Conservation (phyloP, 2,888 invertebrate species). For the Epistrophe grossulariae region DNA sequence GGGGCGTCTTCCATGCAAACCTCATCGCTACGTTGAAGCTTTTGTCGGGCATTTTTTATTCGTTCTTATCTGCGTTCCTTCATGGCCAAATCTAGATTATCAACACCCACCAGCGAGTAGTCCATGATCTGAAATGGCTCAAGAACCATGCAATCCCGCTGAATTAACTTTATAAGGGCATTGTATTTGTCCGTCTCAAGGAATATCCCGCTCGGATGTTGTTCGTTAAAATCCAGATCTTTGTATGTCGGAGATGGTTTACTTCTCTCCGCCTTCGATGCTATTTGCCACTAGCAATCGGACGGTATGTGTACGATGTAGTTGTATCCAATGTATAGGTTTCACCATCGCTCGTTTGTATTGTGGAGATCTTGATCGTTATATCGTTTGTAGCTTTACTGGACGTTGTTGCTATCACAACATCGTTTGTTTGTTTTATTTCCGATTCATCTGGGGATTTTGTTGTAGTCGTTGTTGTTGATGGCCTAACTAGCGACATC, state of each 20-base stretch:
- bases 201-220: slow-evolving; percentile 96
- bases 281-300: slow-evolving; percentile 84
- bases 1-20: slow-evolving; percentile 84
- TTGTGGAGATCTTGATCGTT: slow-evolving; percentile 75
- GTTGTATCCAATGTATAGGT: slow-evolving; percentile 80
- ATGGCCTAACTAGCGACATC: slow-evolving; percentile 18
- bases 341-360: slow-evolving; percentile 77
- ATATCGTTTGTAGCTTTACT: slow-evolving; percentile 79
- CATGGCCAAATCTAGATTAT: slow-evolving; percentile 96
- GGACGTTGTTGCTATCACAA: slow-evolving; percentile 40
- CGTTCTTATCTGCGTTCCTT: slow-evolving; percentile 90
- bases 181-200: slow-evolving; percentile 98
- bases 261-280: slow-evolving; percentile 94
- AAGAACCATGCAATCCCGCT: slow-evolving; percentile 97
- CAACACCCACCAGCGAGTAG: slow-evolving; percentile 98
- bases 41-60: slow-evolving; percentile 82
- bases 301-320: slow-evolving; percentile 57
- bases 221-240: slow-evolving; percentile 99
- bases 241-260: slow-evolving; percentile 98
- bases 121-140: slow-evolving; percentile 99
- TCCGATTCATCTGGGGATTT: slow-evolving; percentile 4
- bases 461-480: slow-evolving; percentile 1
- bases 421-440: slow-evolving; percentile 17
- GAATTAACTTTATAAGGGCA: slow-evolving; percentile 97
- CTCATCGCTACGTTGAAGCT: slow-evolving; percentile 84